Evolutionary conservation across 2,113 vertebrate species (phyloP), one percentile per base, ranked within the genome.

Genomic region (Fulmarus glacialis): DNA sequence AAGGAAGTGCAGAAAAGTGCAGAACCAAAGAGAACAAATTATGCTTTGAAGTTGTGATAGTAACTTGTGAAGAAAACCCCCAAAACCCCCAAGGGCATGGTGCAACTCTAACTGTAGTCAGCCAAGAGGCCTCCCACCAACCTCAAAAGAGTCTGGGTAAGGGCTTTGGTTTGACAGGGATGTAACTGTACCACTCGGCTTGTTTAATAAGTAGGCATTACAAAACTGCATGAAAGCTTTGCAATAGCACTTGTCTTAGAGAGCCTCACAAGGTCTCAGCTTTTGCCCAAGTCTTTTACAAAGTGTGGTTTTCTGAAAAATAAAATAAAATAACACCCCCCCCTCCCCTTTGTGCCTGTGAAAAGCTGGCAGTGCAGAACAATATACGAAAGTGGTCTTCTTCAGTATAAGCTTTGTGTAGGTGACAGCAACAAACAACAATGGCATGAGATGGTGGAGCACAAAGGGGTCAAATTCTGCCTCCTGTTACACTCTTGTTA

Each of bases 171-270:
- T 71, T 82, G 50, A 27, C 66, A 92, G 47, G 38, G 67, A 74
- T 70, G 47, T 10, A 84, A 62, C 55, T 63, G n/a, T 21, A 70
- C 26, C 24, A 27, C 17, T 26, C 82, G 23, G 23, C 12, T 81
- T 42, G 15, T 93, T 91, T 70, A 43, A 13, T 74, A 95, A 93
- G 23, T 36, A 93, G 74, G 66, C 10, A 81, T 80, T 77, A 70
- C 81, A 83, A 96, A 97, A 93, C 21, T 92, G 20, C 77, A 87
- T 58, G 58, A 97, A 73, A 97, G 67, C 91, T 92, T 86, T 82
- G 63, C 96, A 97, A 89, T 6, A 95, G 23, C 50, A 91, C 23
- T 94, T 83, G 59, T 63, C 34, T 73, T 93, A 50, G 18, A 91
- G 27, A 42, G 21, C 58, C 30, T 77, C 26, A 47, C 26, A 68